Conservation (phyloP, 2,888 invertebrate species). For the Pteria penguin region DNA sequence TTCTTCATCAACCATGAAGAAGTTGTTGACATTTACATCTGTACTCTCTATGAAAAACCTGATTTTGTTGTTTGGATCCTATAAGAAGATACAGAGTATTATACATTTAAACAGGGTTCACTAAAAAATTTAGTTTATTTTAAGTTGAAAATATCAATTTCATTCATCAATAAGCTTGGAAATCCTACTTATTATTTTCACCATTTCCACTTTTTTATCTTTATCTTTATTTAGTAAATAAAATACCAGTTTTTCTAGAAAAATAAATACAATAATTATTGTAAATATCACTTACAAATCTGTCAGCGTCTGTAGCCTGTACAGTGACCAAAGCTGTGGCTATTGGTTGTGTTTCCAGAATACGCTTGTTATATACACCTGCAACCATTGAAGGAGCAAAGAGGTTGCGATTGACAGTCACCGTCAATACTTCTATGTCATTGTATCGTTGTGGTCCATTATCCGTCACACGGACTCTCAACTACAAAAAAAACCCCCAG, state of each 20-base stretch:
- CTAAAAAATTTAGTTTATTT: too few species aligned
- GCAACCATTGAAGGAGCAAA: constrained; percentile 61
- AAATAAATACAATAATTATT: too few species aligned
- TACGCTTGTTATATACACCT: constrained; percentile 31
- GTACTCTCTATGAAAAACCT: constrained; percentile 57
- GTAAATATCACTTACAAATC: constrained; percentile 37
- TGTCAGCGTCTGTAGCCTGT: constrained; percentile 55
- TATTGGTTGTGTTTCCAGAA: constrained; percentile 56
- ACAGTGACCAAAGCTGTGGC: constrained; percentile 40
- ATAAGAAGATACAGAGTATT: constrained; percentile 21
- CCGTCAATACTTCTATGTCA: constrained; percentile 50
- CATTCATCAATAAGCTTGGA: too few species aligned
- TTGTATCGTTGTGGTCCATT: constrained; percentile 63
- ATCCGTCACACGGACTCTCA: constrained; percentile 66
- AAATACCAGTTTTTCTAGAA: too few species aligned
- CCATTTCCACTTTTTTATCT: too few species aligned
- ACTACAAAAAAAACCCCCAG: too few species aligned
- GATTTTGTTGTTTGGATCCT: constrained; percentile 69
- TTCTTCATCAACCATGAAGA: constrained; percentile 57
- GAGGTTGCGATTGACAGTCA: constrained; percentile 67
- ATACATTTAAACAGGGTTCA: too few species aligned
- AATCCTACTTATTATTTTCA: too few species aligned
- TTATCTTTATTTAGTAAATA: too few species aligned
- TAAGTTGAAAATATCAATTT: too few species aligned
- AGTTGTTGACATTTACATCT: constrained; percentile 47